A percentile compares a stretch with the other conserved stretches of the same genome.
Conservation (phyloP, 2,888 invertebrate species). For the Limnephilus marmoratus region DNA sequence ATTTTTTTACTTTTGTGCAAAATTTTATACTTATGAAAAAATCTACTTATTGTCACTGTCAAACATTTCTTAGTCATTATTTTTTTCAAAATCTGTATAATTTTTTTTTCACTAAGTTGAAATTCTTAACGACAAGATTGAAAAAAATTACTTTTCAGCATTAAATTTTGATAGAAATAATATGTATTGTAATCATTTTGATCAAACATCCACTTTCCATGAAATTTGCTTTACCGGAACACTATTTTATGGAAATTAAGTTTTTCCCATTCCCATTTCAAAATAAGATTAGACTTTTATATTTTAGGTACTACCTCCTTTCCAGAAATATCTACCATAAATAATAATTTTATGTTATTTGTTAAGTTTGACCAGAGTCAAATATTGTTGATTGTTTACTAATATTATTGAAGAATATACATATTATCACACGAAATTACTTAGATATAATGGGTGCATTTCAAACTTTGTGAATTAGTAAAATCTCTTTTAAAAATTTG, state of each 20-base stretch:
- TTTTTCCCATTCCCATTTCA: neutral
- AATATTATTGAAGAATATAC: neutral
- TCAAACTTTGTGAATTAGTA: neutral
- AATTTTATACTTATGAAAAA: neutral
- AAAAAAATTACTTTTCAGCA: neutral
- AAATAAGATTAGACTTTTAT: neutral
- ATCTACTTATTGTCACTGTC: neutral
- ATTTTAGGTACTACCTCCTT: neutral
- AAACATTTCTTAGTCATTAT: neutral
- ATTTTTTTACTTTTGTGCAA: too few relatives aligned
- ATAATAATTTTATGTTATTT: neutral
- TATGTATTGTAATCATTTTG: neutral
- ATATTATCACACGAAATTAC: neutral
- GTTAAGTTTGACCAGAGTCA: neutral
- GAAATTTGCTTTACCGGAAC: neutral
- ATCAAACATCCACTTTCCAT: neutral
- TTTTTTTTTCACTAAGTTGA: neutral
- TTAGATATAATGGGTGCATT: conserved; percentile 1
- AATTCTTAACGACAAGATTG: neutral
- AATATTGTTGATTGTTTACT: neutral
- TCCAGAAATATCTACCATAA: neutral
- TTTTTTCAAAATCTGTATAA: neutral
- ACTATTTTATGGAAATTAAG: neutral
- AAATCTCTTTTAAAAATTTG: too few relatives aligned
- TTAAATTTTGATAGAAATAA: neutral